Evolutionary conservation across 2,888 invertebrate genomes (phyloP), one percentile per base, ranked within the genome.

Genomic region (Yponomeuta evonymella): DNA sequence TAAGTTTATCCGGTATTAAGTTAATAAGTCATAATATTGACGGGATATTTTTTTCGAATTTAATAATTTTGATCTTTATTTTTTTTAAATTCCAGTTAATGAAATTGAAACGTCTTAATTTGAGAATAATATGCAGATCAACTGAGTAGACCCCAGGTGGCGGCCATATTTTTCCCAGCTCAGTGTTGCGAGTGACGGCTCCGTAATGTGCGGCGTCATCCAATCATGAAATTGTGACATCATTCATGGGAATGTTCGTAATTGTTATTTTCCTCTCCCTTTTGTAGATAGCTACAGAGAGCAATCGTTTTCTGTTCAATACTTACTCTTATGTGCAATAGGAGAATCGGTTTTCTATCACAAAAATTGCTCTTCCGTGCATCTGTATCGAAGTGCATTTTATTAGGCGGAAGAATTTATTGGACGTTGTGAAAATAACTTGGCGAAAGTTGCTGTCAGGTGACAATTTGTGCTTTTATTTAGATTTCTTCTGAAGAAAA

Each of bases 401-500:
- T 58, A 58, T 58, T 58, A 12, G 51, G 51, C 51, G 51, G 51
- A 58, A 58, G 51, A 58, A 58, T 58, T 58, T 15, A 58, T 58
- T 58, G 51, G 4, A 58, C 15, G 51, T 5, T 15, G 15, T 58
- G 51, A 58, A 58, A 58, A 58, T 58, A 58, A 9, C 51, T 58
- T 15, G 15, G 51, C 15, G 51, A 58, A 58, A 58, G 51, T 58
- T 15, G 3, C 15, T 58, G 33, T 65, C 65, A 29, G 33, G 30
- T 81, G 83, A 79, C 79, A 74, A 74, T 15, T 77, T 77, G 43
- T 9, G 43, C 8, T 43, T 43, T 43, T 43, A 43, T 6, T 43
- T 43, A 43, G 43, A 43, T 43, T 8, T 43, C 43, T 43, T 43
- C 8, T 43, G 1, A 8, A 43, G 43, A 43, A 43, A 43, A 8